These are phyloP conservation scores for Drosophila kurseongensis DNA, from an alignment of 1,140 invertebrate species.

Conservation along the genomic window DNA sequence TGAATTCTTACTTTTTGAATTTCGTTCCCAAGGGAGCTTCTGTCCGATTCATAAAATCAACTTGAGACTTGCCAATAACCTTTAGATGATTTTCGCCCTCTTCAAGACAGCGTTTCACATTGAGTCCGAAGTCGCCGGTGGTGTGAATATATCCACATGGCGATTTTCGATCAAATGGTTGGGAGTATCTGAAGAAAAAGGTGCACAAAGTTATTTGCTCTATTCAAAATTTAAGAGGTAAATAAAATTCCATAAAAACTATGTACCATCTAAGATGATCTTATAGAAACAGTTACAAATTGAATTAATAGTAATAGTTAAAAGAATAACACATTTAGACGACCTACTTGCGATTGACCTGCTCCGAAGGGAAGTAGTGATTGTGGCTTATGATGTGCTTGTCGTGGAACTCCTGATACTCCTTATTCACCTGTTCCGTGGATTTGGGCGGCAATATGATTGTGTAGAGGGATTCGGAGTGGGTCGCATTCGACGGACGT, in stretches of 20 bases:
- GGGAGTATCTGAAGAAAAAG: slow-evolving; percentile 43
- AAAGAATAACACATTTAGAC: too few species aligned
- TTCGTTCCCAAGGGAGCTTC: slow-evolving; percentile 47
- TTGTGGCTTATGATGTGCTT: slow-evolving; percentile 71
- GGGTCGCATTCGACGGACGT: background rate
- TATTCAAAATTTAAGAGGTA: too few species aligned
- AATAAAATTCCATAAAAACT: too few species aligned
- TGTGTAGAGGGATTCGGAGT: slow-evolving; percentile 32
- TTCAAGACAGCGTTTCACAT: slow-evolving; percentile 57
- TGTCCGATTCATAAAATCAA: slow-evolving; percentile 67
- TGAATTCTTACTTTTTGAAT: slow-evolving; percentile 31
- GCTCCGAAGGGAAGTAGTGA: slow-evolving; percentile 73
- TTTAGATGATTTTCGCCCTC: slow-evolving; percentile 41
- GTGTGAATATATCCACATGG: slow-evolving; percentile 29
- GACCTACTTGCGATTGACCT: slow-evolving; percentile 58
- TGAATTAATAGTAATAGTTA: too few species aligned
- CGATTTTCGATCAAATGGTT: slow-evolving; percentile 29
- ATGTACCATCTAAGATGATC: too few species aligned
- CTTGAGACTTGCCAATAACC: slow-evolving; percentile 68
- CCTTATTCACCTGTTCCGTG: slow-evolving; percentile 55
- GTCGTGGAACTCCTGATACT: slow-evolving; percentile 56
- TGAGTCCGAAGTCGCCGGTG: slow-evolving; percentile 31
- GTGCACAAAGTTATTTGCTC: too few species aligned
- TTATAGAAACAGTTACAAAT: too few species aligned
- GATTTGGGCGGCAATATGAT: slow-evolving; percentile 59